Evolutionary conservation across 1,140 invertebrate genomes (phyloP).

Genomic region (Heliconius himera): DNA sequence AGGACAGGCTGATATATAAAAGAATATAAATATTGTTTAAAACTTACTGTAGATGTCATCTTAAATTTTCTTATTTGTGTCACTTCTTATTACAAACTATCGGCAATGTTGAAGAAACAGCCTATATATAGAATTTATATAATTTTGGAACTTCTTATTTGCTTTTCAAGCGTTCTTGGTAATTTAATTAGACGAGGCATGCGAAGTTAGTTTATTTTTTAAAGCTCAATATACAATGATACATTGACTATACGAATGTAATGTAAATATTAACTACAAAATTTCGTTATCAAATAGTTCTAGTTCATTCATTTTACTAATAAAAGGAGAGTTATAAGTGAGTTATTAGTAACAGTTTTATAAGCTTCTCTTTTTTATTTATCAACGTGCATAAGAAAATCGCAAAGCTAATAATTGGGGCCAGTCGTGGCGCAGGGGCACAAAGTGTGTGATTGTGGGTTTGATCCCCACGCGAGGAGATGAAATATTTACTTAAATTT

Average conservation of each 20-base stretch:
- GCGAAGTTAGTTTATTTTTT: background rate
- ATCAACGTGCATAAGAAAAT: no score
- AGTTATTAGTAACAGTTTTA: no score
- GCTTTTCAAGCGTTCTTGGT: background rate
- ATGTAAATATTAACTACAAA: background rate
- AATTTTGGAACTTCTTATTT: slow-evolving; percentile 4
- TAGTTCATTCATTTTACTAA: background rate
- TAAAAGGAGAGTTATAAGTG: no score
- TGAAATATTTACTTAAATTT: no score
- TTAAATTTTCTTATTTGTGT: slow-evolving; percentile 11
- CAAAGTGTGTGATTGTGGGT: no score
- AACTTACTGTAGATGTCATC: slow-evolving; percentile 22
- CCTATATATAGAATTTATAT: background rate
- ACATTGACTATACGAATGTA: background rate
- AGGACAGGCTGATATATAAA: no score
- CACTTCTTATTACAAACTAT: slow-evolving; percentile 18
- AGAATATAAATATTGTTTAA: no score
- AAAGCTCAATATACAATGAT: background rate
- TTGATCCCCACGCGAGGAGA: background rate
- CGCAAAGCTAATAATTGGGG: background rate
- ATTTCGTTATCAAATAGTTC: background rate
- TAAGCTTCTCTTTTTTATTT: no score
- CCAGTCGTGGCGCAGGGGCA: no score
- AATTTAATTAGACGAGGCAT: background rate
- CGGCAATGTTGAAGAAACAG: background rate